Percentiles rank a stretch among this genome's conserved stretches.
Conservation (phyloP, 2,113 vertebrate species). For the Callionymus lyra region DNA sequence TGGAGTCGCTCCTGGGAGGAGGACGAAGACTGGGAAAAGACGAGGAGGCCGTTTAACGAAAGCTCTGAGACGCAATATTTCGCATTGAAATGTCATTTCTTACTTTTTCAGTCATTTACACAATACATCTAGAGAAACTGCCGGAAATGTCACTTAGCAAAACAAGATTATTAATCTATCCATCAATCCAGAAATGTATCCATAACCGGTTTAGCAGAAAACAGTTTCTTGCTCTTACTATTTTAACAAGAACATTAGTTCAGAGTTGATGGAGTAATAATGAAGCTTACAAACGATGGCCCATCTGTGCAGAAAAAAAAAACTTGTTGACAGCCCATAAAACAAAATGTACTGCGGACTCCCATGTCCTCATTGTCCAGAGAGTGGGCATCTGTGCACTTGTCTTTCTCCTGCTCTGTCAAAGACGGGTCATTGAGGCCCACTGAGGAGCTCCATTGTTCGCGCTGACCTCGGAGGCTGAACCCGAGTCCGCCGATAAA, state of each 20-base stretch:
- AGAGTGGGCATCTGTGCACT: constrained; percentile 24
- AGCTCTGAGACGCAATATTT: background rate
- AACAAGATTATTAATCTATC: too few species aligned
- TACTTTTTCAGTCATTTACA: too few species aligned
- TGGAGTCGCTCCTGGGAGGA: constrained; percentile 96
- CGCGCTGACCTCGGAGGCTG: constrained; percentile 21
- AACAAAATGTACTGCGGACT: too few species aligned
- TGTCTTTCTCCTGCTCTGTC: constrained; percentile 9
- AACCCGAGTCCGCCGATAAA: constrained; percentile 14
- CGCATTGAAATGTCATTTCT: too few species aligned
- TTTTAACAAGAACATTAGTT: too few species aligned
- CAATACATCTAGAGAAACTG: too few species aligned
- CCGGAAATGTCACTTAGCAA: too few species aligned
- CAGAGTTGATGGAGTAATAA: too few species aligned
- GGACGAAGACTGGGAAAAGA: constrained; percentile 79
- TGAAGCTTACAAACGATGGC: background rate
- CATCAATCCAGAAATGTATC: too few species aligned
- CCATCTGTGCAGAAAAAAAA: background rate
- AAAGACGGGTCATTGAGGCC: constrained; percentile 28
- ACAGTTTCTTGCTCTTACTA: too few species aligned
- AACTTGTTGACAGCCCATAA: too few species aligned
- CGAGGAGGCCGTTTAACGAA: background rate
- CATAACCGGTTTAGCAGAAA: too few species aligned
- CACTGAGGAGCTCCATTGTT: constrained; percentile 35
- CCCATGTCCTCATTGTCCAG: constrained; percentile 1